Evolutionary conservation across 2,797 vertebrate genomes (phyloP), one percentile per base, ranked within the genome.

Genomic region (Centroberyx gerrardi): DNA sequence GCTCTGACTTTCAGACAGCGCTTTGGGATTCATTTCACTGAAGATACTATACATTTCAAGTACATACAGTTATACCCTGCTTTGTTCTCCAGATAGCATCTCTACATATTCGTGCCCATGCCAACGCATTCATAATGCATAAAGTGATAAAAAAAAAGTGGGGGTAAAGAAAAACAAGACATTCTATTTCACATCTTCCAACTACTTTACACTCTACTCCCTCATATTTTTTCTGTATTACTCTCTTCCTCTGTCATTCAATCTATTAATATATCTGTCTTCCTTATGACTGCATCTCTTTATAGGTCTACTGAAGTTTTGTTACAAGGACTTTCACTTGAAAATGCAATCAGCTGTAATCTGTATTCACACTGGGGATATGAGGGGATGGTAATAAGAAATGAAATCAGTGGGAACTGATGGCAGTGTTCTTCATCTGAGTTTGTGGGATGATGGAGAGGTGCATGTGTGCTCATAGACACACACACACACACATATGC

Each of bases 51-150:
- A 76, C 28, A 31, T 83, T 80, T 88, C 17, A 81, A 83, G 54
- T 61, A 73, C 42, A 36, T 70, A 28, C 49, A 65, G 63, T 86
- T 75, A 8, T 46, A 27, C 12, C 1, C 2, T 18, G 22, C 4
- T 55, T 5, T 29, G 29, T 29, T 83, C 75, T 72, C 48, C 61
- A 70, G 59, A 73, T 54, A 81, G 65, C 61, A 44, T 70, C 55
- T 12, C 28, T 63, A 42, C n/a, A 70, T 52, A 76, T 86, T 71
- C 15, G 68, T 62, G 33, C 22, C 13, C 27, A 65, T 0, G 10
- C 44, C 54, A 62, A 61, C 49, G 42, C 29, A 81, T 85, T 75
- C 31, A 84, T 84, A 81, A 85, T 83, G 79, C 60, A 84, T 79
- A 38, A 67, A 9, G 46, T 66, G n/a, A 61, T 36, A 31, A 61